Percentiles rank a stretch among this genome's conserved stretches.
Conservation (phyloP, 1,140 invertebrate genomes). For the Brachionus manjavacas region DNA sequence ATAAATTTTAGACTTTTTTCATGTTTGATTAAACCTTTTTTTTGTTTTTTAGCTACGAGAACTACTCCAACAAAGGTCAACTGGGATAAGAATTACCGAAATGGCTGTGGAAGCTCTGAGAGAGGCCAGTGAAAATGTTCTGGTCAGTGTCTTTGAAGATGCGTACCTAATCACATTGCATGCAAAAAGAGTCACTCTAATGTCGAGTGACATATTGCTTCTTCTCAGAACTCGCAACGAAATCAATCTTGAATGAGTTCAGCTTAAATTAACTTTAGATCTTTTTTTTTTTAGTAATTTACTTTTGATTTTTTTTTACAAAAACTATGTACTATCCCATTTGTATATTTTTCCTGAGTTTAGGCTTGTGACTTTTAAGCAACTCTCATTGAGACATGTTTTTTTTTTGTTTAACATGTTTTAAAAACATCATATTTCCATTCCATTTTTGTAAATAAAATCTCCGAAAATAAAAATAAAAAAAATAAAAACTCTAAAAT, state of each 20-base stretch:
- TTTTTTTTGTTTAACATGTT: too few species aligned
- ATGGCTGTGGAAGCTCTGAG: conserved; percentile 30
- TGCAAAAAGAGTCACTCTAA: conserved; percentile 28
- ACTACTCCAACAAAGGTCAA: background rate
- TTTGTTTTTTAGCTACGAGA: background rate
- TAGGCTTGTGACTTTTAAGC: too few species aligned
- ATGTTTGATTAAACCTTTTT: background rate
- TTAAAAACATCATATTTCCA: too few species aligned
- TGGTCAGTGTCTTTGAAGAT: conserved; percentile 26
- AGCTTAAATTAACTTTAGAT: background rate
- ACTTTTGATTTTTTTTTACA: too few species aligned
- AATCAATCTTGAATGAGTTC: background rate
- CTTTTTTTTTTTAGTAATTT: too few species aligned
- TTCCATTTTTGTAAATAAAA: too few species aligned
- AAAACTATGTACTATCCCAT: too few species aligned
- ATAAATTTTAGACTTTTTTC: background rate
- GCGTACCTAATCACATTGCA: conserved; percentile 6
- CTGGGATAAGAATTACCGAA: background rate
- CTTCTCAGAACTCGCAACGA: conserved; percentile 24
- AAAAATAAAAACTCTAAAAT: too few species aligned
- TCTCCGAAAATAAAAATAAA: too few species aligned
- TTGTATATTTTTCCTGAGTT: too few species aligned
- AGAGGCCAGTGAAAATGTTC: conserved; percentile 30
- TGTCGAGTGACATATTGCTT: conserved; percentile 7
- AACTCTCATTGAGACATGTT: too few species aligned